phyloP scores from a whole-genome alignment of 2,888 invertebrate genomes.

The Dicycla oo region DNA sequence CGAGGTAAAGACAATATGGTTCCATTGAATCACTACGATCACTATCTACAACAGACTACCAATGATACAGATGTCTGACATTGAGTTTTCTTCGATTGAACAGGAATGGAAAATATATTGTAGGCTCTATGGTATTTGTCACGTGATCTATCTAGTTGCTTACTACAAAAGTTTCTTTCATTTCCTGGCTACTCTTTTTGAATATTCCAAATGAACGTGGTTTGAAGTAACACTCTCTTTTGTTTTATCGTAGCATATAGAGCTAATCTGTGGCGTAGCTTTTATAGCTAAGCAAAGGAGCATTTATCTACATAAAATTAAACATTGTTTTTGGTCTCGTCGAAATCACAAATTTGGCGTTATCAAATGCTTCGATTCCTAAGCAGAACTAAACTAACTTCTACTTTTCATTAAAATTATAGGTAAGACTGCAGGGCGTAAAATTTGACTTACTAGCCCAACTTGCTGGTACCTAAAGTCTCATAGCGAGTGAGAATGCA shows the following conservation, averaged over 20 bases:
- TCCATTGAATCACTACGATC: slow-evolving; percentile 8
- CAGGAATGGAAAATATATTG: slow-evolving; percentile 12
- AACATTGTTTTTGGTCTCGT: not conserved
- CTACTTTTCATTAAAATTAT: not conserved
- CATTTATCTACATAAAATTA: too few relatives aligned
- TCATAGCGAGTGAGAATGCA: not conserved
- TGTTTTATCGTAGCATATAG: not conserved
- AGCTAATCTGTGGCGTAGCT: not conserved
- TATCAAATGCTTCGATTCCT: not conserved
- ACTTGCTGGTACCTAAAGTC: not conserved
- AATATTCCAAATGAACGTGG: not conserved
- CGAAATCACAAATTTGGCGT: too few relatives aligned
- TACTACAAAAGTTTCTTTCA: too few relatives aligned
- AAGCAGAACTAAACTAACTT: not conserved
- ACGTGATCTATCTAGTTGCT: not conserved
- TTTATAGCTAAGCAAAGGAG: not conserved
- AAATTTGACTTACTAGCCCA: not conserved
- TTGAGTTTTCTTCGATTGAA: slow-evolving; percentile 33
- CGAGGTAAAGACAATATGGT: slow-evolving; percentile 40
- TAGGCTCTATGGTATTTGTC: not conserved
- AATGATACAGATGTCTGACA: slow-evolving; percentile 23
- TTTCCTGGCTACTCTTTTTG: not conserved
- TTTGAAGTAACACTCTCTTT: not conserved
- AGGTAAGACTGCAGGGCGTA: not conserved
- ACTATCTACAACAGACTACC: slow-evolving; percentile 4